Evolutionary conservation across 2,113 vertebrate genomes (phyloP).

Genomic region (Gopherus evgoodei): DNA sequence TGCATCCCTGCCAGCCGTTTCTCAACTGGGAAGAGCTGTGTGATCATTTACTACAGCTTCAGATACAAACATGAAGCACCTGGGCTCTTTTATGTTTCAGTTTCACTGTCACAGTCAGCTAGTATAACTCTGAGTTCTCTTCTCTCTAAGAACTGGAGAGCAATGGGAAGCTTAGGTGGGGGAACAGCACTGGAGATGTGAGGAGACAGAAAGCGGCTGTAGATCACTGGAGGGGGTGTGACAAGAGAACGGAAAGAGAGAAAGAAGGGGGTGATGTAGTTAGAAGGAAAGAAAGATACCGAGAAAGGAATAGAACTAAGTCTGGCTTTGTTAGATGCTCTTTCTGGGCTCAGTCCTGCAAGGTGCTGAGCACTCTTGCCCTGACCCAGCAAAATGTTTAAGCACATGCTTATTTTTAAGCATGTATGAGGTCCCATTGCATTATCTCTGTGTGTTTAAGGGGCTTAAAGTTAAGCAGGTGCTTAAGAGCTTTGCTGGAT

Average conservation of each 20-base stretch:
- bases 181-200: background rate
- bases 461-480: background rate
- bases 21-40: background rate
- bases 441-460: background rate
- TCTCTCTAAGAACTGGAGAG: background rate
- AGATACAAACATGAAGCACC: background rate
- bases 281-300: background rate
- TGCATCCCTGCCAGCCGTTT: background rate
- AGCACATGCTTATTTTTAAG: background rate
- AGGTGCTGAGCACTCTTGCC: background rate
- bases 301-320: background rate
- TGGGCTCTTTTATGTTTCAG: background rate
- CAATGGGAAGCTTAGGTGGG: background rate
- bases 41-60: background rate
- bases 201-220: background rate
- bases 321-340: background rate
- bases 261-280: background rate
- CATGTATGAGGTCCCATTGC: background rate
- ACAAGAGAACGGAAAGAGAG: background rate
- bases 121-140: background rate
- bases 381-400: background rate
- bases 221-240: background rate
- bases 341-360: background rate
- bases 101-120: background rate
- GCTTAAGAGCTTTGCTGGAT: background rate